phyloP scores from a whole-genome alignment of 2,113 vertebrate genomes.

The Rhabdornis inornatus region DNA sequence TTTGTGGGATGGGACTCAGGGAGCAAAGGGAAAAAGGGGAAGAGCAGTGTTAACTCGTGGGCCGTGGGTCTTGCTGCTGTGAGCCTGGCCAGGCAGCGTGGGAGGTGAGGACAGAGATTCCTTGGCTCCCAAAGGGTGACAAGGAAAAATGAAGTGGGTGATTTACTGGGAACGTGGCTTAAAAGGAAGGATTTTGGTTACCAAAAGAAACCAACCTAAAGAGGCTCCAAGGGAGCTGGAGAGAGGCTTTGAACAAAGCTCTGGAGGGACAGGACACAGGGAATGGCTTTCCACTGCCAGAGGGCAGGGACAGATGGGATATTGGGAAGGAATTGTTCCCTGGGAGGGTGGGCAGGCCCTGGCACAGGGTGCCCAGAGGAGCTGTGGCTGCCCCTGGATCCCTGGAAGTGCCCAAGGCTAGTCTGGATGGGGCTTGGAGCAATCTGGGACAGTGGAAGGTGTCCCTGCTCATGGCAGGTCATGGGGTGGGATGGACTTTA shows the following conservation, averaged over 20 bases:
- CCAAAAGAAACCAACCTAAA: no score
- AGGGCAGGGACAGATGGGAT: rapidly evolving
- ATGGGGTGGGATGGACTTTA: rapidly evolving
- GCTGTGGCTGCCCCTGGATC: neutral
- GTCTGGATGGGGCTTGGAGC: neutral
- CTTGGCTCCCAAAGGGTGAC: neutral
- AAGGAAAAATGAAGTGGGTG: neutral
- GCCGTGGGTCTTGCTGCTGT: neutral
- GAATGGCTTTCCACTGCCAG: neutral
- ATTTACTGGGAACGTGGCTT: neutral
- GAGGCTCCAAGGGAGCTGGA: neutral
- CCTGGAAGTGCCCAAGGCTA: rapidly evolving
- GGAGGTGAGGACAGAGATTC: neutral
- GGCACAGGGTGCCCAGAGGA: neutral
- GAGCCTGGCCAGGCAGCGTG: neutral
- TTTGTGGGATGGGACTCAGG: neutral
- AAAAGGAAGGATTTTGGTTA: neutral
- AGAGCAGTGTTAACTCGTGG: rapidly evolving
- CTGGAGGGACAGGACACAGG: neutral
- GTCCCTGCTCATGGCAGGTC: neutral
- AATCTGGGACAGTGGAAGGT: rapidly evolving
- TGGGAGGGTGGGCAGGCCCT: rapidly evolving
- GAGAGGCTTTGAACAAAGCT: neutral
- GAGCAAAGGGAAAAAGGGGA: neutral
- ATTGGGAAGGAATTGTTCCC: rapidly evolving